phyloP scores from a whole-genome alignment of 2,113 vertebrate genomes.

The Halichoeres trimaculatus region DNA sequence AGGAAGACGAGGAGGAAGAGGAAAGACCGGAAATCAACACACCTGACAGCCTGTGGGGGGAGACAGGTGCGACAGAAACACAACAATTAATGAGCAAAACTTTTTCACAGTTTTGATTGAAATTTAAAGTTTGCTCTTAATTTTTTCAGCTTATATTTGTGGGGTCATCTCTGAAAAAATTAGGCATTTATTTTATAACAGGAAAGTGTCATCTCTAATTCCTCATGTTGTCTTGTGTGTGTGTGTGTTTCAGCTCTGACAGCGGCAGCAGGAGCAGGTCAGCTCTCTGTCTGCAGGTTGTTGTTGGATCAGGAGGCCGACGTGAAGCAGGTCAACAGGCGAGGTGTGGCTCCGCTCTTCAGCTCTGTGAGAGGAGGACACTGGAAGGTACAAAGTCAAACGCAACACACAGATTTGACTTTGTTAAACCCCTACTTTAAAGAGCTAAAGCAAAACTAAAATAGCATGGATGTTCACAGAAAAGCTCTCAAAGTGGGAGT shows the following conservation, averaged over 20 bases:
- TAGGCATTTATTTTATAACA: too few species aligned
- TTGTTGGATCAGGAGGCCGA: constrained; percentile 93
- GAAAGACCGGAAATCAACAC: constrained; percentile 94
- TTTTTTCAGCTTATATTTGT: too few species aligned
- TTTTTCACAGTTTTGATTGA: too few species aligned
- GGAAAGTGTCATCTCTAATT: too few species aligned
- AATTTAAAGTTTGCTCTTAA: too few species aligned
- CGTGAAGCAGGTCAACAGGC: constrained; percentile 89
- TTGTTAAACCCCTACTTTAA: too few species aligned
- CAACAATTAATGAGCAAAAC: too few species aligned
- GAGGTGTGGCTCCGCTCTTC: constrained; percentile 91
- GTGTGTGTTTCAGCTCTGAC: constrained; percentile 85
- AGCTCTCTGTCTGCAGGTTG: constrained; percentile 91
- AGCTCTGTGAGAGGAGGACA: constrained; percentile 93
- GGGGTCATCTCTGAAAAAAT: too few species aligned
- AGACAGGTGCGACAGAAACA: constrained; percentile 87
- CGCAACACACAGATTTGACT: background rate
- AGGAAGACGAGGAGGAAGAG: constrained; percentile 93
- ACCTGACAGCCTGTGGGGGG: constrained; percentile 96
- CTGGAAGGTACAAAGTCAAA: constrained; percentile 87
- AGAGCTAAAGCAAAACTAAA: too few species aligned
- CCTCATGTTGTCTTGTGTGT: too few species aligned
- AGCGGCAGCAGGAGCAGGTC: constrained; percentile 91
- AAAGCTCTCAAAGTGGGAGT: too few species aligned
- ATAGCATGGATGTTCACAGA: too few species aligned